These are phyloP conservation scores for Puma concolor DNA, from an alignment of 2,113 vertebrate species.

Conservation along the genomic window DNA sequence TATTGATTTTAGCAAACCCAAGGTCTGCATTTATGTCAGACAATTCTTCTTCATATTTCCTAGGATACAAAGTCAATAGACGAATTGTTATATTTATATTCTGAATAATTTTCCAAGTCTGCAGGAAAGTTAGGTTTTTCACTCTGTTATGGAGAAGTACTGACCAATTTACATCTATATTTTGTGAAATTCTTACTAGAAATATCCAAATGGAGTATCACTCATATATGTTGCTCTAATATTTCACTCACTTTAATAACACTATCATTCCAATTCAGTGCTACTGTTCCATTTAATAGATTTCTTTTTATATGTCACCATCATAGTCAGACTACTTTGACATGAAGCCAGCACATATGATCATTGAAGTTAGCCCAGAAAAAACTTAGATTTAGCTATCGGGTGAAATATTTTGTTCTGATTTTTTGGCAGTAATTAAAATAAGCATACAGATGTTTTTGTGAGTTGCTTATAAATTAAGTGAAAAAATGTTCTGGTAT, in stretches of 20 bases:
- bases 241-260: slow-evolving; percentile 39
- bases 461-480: background rate
- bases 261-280: background rate
- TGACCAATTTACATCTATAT: slow-evolving; percentile 6
- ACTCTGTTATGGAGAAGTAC: slow-evolving; percentile 12
- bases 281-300: background rate
- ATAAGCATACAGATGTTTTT: background rate
- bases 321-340: background rate
- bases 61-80: slow-evolving; percentile 73
- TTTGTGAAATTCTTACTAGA: slow-evolving; percentile 22
- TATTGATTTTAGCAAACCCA: slow-evolving; percentile 70
- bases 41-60: slow-evolving; percentile 75
- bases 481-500: background rate
- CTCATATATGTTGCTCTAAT: background rate
- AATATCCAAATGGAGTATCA: background rate
- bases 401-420: background rate
- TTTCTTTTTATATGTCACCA: background rate
- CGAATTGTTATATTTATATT: slow-evolving; percentile 74
- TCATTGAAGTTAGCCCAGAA: background rate
- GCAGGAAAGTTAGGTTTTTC: slow-evolving; percentile 47
- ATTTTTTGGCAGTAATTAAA: slow-evolving; percentile 19
- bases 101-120: slow-evolving; percentile 65
- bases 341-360: background rate
- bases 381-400: background rate
- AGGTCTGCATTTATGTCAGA: slow-evolving; percentile 61